These are phyloP conservation scores for Xestia rhomboidea DNA, from an alignment of 2,888 invertebrate genomes.

Conservation along the genomic window DNA sequence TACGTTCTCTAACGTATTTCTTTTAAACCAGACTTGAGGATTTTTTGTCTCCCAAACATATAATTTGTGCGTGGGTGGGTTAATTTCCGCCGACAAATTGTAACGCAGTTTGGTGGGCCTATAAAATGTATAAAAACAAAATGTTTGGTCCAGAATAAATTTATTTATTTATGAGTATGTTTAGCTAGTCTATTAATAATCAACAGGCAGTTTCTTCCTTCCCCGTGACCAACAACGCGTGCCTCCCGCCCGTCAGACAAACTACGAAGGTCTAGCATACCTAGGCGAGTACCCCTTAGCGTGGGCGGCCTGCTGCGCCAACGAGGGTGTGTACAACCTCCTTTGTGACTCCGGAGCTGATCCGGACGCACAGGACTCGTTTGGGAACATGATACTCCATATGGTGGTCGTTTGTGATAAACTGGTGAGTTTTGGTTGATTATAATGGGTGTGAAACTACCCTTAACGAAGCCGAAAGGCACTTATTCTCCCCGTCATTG, in stretches of 20 bases:
- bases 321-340: constrained; percentile 99
- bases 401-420: constrained; percentile 99
- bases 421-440: constrained; percentile 91
- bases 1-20: not conserved
- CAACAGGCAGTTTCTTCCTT: constrained; percentile 96
- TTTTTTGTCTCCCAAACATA: not conserved
- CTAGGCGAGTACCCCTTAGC: constrained; percentile 99
- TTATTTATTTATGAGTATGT: not conserved
- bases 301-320: constrained; percentile 99
- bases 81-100: not conserved
- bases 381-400: constrained; percentile 99
- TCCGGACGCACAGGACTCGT: constrained; percentile 98
- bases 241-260: constrained; percentile 95
- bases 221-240: constrained; percentile 97
- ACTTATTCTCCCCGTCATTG: no score
- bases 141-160: not conserved
- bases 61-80: not conserved
- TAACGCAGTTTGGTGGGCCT: not conserved
- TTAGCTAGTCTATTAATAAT: not conserved
- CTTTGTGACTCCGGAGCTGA: constrained; percentile 97
- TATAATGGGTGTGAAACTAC: no score
- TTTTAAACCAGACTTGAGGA: not conserved
- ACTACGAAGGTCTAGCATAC: constrained; percentile 99
- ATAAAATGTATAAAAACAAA: not conserved
- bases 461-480: no score